Evolutionary conservation across 2,888 invertebrate genomes (phyloP).

Genomic region (Pardosa pseudoannulata): DNA sequence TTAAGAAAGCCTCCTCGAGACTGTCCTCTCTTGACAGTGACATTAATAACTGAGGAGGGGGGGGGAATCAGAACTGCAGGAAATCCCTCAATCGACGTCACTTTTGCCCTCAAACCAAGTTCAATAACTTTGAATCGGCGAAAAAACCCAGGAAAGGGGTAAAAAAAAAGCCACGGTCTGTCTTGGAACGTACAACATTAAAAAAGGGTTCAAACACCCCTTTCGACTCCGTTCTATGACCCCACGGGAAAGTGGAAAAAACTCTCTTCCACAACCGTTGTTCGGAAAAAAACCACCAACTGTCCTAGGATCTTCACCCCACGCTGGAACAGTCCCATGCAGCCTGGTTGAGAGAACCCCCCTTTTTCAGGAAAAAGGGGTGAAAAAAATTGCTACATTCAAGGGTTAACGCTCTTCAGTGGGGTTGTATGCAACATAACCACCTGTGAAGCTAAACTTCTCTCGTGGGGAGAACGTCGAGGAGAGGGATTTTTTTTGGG

Average conservation of each 20-base stretch:
- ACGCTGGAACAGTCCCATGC: background rate
- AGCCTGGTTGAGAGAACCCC: background rate
- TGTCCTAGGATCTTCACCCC: background rate
- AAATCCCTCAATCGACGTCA: constrained; percentile 1
- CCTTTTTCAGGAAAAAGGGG: background rate
- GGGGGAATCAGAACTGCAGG: background rate
- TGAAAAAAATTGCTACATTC: background rate
- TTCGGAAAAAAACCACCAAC: background rate
- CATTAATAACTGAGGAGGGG: background rate
- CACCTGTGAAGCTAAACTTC: background rate
- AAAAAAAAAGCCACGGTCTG: background rate
- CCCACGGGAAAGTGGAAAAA: constrained; percentile 9
- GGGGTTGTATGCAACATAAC: background rate
- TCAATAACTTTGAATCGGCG: background rate
- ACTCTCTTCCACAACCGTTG: background rate
- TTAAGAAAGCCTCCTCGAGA: background rate
- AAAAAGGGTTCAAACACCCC: constrained; percentile 5
- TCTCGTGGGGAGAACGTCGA: background rate
- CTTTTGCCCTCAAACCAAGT: background rate
- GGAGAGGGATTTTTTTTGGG: background rate
- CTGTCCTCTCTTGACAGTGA: too few species aligned
- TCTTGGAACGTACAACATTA: constrained; percentile 4
- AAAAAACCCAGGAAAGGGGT: constrained; percentile 8
- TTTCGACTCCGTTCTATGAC: background rate
- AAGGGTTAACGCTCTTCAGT: background rate